A percentile compares a stretch with the other conserved stretches of the same genome.
Evolutionary conservation across 2,113 vertebrate species (phyloP).

Genomic region (Numenius arquata): DNA sequence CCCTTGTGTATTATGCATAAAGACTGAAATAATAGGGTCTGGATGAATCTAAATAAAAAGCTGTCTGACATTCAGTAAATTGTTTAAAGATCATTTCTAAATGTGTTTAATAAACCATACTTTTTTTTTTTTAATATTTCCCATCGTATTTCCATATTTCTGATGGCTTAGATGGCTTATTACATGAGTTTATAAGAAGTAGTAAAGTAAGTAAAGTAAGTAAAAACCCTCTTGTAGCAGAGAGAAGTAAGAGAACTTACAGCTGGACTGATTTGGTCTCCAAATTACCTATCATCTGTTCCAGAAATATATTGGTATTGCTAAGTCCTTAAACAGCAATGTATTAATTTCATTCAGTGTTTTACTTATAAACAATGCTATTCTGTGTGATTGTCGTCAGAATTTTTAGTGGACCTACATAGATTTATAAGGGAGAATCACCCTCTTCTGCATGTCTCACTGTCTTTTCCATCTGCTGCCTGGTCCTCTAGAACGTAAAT

Average conservation of each 20-base stretch:
- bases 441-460: constrained; percentile 17
- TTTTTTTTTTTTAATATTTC: background rate
- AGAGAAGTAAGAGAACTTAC: background rate
- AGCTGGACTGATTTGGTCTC: background rate
- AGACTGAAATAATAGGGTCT: background rate
- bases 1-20: background rate
- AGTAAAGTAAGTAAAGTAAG: too few species aligned
- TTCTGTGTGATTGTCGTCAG: background rate
- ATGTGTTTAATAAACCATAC: background rate
- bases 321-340: background rate
- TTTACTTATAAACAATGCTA: background rate
- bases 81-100: background rate
- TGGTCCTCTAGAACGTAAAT: constrained; percentile 25
- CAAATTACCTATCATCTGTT: background rate
- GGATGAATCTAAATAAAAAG: background rate
- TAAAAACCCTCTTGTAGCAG: background rate
- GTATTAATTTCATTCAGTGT: background rate
- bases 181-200: background rate
- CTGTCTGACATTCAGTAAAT: background rate
- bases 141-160: background rate
- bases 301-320: background rate
- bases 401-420: constrained; percentile 5
- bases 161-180: background rate
- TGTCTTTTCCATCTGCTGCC: constrained; percentile 13
- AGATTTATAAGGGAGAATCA: background rate